Evolutionary conservation across 2,888 invertebrate species (phyloP).

Genomic region (Allygus modestus): DNA sequence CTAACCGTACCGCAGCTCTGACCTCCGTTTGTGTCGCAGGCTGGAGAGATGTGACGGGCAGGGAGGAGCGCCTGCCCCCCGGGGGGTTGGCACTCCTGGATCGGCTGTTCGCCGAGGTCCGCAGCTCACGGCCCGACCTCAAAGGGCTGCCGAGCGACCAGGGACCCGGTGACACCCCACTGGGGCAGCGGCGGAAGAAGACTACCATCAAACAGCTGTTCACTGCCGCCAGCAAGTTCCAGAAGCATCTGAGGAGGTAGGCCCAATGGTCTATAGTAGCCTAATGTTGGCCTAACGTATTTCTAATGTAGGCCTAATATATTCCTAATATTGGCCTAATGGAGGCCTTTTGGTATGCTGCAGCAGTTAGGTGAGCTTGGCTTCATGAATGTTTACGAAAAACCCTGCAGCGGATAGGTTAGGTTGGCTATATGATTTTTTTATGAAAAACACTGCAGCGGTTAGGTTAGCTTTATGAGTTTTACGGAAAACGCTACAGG

Average conservation of each 20-base stretch:
- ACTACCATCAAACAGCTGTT: conserved; percentile 96
- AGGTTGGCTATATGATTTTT: too few relatives aligned
- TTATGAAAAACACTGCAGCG: too few relatives aligned
- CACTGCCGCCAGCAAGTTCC: conserved; percentile 97
- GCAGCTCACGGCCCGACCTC: conserved; percentile 78
- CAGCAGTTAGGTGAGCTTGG: too few relatives aligned
- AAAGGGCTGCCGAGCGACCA: conserved; percentile 74
- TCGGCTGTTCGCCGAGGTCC: conserved; percentile 84
- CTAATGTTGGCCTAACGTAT: too few relatives aligned
- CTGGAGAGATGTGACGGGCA: conserved; percentile 91
- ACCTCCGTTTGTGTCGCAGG: conserved; percentile 77
- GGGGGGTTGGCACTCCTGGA: conserved; percentile 86
- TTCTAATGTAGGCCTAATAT: too few relatives aligned
- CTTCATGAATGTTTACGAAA: too few relatives aligned
- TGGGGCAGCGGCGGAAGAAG: conserved; percentile 85
- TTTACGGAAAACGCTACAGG: too few relatives aligned
- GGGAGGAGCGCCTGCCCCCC: conserved; percentile 80
- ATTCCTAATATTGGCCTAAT: too few relatives aligned
- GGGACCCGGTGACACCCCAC: conserved; percentile 78
- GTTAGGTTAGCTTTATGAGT: too few relatives aligned
- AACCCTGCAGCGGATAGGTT: too few relatives aligned
- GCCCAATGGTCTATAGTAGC: neutral
- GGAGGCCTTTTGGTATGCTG: too few relatives aligned
- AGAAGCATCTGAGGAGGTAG: conserved; percentile 92
- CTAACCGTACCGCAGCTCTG: too few relatives aligned